Evolutionary conservation across 1,140 invertebrate genomes (phyloP).

Genomic region (Cyclina sinensis): DNA sequence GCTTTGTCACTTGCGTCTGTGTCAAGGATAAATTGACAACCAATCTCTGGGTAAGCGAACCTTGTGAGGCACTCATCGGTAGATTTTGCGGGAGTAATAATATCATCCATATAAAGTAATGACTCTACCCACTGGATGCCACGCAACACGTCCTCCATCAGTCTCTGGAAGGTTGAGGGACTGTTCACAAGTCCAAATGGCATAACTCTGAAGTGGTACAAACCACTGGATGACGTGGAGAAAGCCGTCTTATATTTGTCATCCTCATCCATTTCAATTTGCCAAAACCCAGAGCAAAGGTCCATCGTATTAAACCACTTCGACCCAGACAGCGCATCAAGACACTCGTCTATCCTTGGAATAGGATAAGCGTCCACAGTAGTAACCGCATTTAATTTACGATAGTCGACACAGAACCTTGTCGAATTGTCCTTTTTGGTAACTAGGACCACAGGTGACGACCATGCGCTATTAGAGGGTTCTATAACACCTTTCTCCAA

Average conservation of each 20-base stretch:
- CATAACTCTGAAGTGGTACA: slow-evolving; percentile 71
- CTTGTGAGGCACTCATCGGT: slow-evolving; percentile 49
- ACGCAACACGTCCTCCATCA: slow-evolving; percentile 31
- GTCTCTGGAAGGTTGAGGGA: slow-evolving; percentile 52
- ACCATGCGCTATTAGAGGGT: slow-evolving; percentile 74
- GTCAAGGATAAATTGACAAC: slow-evolving; percentile 72
- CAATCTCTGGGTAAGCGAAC: slow-evolving; percentile 60
- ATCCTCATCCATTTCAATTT: slow-evolving; percentile 81
- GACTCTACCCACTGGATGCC: not conserved
- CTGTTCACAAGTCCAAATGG: slow-evolving; percentile 60
- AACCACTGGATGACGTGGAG: slow-evolving; percentile 50
- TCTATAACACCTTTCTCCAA: slow-evolving; percentile 63
- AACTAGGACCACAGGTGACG: slow-evolving; percentile 75
- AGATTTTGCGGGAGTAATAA: slow-evolving; percentile 21
- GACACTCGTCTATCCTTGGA: slow-evolving; percentile 75
- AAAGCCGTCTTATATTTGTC: slow-evolving; percentile 84
- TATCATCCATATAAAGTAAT: slow-evolving; percentile 56
- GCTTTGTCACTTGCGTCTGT: slow-evolving; percentile 72
- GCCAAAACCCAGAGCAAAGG: slow-evolving; percentile 81
- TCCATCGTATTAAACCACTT: slow-evolving; percentile 71
- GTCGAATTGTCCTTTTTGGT: slow-evolving; percentile 74
- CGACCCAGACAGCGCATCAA: slow-evolving; percentile 68
- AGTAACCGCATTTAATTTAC: slow-evolving; percentile 75
- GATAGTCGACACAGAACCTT: slow-evolving; percentile 78
- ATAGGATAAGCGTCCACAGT: slow-evolving; percentile 72